Conservation (phyloP, 2,888 invertebrate species). For the Ophion ellenae region DNA sequence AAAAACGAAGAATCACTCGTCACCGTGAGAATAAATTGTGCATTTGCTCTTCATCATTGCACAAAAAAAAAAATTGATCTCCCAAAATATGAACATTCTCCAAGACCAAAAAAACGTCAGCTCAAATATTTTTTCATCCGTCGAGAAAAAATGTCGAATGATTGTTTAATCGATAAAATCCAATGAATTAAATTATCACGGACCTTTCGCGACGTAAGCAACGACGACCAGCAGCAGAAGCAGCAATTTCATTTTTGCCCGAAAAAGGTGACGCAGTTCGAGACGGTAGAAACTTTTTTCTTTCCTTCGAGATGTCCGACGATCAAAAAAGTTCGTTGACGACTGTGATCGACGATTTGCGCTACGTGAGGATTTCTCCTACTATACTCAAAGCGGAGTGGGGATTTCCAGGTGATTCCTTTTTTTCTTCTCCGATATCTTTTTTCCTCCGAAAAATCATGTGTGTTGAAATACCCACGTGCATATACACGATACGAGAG, state of each 20-base stretch:
- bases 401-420: neutral
- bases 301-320: neutral
- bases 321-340: neutral
- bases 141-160: neutral
- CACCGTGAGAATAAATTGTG: too few relatives aligned
- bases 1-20: too few relatives aligned
- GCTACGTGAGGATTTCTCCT: neutral
- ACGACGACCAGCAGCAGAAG: conserved; percentile 13
- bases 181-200: neutral
- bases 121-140: too few relatives aligned
- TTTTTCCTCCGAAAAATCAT: neutral
- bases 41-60: too few relatives aligned
- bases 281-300: neutral
- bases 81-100: neutral
- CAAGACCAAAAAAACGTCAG: neutral
- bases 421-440: neutral
- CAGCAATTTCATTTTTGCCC: conserved; percentile 16
- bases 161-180: neutral
- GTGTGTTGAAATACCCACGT: neutral
- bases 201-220: conserved; percentile 19
- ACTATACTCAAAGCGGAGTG: neutral
- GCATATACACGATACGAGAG: neutral
- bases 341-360: conserved; percentile 10
- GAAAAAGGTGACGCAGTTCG: neutral
- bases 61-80: too few relatives aligned